phyloP scores from a whole-genome alignment of 2,113 vertebrate species.

The Neopipo cinnamomea region DNA sequence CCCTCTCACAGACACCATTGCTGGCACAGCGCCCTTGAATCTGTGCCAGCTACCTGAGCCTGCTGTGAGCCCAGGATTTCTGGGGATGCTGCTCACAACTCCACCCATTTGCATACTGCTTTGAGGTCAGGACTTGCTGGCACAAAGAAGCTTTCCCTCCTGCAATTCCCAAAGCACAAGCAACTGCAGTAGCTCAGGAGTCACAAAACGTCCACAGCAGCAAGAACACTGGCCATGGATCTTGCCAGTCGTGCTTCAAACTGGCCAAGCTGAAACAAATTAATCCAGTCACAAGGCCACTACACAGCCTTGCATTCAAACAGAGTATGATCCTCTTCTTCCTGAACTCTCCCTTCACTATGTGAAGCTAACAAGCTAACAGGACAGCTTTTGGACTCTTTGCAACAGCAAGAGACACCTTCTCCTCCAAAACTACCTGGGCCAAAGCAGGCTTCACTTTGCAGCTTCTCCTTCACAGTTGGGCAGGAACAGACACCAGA shows the following conservation, averaged over 20 bases:
- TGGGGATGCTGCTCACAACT: background rate
- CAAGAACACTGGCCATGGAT: background rate
- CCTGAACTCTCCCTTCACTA: background rate
- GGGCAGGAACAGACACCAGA: background rate
- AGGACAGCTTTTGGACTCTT: background rate
- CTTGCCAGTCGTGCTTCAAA: background rate
- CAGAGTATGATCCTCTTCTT: background rate
- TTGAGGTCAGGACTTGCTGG: background rate
- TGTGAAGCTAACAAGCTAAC: background rate
- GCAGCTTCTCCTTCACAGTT: background rate
- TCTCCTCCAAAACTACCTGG: background rate
- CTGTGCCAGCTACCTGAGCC: background rate
- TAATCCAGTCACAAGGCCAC: background rate
- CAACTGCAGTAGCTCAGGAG: background rate
- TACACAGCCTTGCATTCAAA: background rate
- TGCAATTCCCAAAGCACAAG: background rate
- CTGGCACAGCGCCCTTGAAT: rapidly evolving
- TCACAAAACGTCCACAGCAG: background rate
- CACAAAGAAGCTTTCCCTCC: background rate
- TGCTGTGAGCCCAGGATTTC: background rate
- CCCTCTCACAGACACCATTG: background rate
- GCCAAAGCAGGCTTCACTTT: background rate
- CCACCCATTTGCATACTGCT: background rate
- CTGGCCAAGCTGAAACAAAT: background rate
- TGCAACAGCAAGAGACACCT: background rate